These are phyloP conservation scores for Hemithea aestivaria DNA, from an alignment of 2,888 invertebrate genomes.

Conservation along the genomic window DNA sequence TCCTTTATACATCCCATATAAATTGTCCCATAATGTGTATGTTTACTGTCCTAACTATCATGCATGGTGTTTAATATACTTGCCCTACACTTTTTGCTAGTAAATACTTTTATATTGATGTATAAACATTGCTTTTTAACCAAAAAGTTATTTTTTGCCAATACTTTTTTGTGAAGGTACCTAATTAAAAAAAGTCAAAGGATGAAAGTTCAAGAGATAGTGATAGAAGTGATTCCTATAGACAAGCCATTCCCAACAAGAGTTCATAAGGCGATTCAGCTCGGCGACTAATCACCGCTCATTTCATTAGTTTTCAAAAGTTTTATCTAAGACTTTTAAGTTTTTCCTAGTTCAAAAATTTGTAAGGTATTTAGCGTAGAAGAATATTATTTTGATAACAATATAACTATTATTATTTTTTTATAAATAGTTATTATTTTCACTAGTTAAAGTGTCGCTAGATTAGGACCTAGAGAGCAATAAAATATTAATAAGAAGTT, in stretches of 20 bases:
- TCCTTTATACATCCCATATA: conserved; percentile 13
- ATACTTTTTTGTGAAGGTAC: too few relatives aligned
- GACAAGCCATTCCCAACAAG: conserved; percentile 49
- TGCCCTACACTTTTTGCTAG: conserved; percentile 15
- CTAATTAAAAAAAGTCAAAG: too few relatives aligned
- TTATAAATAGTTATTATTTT: conserved; percentile 58
- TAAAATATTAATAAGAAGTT: conserved; percentile 58
- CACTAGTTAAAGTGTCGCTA: conserved; percentile 58
- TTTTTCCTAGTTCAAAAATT: conserved; percentile 61
- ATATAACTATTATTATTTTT: conserved; percentile 56
- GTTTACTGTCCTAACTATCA: conserved; percentile 16
- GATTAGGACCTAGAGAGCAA: conserved; percentile 60
- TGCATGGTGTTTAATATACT: conserved; percentile 15
- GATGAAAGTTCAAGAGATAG: too few relatives aligned
- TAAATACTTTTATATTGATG: conserved; percentile 1
- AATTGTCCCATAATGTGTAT: conserved; percentile 7
- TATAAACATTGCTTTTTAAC: background rate
- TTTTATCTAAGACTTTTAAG: conserved; percentile 62
- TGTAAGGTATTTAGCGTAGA: conserved; percentile 73
- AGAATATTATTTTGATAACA: conserved; percentile 73
- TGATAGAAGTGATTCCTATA: too few relatives aligned
- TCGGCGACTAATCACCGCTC: conserved; percentile 49
- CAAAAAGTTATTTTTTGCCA: too few relatives aligned
- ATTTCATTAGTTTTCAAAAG: conserved; percentile 35
- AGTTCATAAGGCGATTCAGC: conserved; percentile 55